A percentile compares a stretch with the other conserved stretches of the same genome.
These are phyloP conservation scores for Odontothrips loti DNA, from an alignment of 2,888 invertebrate species.

Conservation along the genomic window DNA sequence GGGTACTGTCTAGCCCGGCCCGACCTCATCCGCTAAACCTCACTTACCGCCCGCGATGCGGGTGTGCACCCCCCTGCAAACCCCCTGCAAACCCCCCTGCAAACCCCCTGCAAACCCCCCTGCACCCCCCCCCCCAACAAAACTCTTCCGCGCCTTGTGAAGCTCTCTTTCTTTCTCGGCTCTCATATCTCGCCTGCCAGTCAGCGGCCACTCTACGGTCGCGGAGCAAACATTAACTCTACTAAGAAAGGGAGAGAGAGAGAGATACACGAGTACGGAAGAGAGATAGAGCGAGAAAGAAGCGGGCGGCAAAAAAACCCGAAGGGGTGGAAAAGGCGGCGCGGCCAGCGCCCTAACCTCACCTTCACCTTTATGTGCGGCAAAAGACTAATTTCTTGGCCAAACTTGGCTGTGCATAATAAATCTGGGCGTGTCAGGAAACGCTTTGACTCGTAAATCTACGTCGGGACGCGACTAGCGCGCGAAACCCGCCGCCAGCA, in stretches of 20 bases:
- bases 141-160: no score
- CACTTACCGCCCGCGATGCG: no score
- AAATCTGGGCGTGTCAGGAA: constrained; percentile 15
- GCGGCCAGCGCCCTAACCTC: background rate
- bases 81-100: no score
- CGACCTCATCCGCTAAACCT: no score
- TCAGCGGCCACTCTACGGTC: no score
- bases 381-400: constrained; percentile 23
- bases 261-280: background rate
- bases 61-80: no score
- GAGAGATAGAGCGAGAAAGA: background rate
- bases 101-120: no score
- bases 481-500: background rate
- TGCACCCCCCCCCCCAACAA: no score
- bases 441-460: constrained; percentile 24
- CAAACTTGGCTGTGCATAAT: constrained; percentile 12
- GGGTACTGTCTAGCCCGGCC: no score
- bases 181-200: no score
- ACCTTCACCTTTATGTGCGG: background rate
- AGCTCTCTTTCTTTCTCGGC: no score
- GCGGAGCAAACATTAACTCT: no score
- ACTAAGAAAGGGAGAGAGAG: background rate
- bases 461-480: background rate
- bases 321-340: background rate
- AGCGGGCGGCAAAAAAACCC: background rate